Base-by-base conservation (phyloP, 2,797 vertebrate species). In the Sitta carolinensis region DNA sequence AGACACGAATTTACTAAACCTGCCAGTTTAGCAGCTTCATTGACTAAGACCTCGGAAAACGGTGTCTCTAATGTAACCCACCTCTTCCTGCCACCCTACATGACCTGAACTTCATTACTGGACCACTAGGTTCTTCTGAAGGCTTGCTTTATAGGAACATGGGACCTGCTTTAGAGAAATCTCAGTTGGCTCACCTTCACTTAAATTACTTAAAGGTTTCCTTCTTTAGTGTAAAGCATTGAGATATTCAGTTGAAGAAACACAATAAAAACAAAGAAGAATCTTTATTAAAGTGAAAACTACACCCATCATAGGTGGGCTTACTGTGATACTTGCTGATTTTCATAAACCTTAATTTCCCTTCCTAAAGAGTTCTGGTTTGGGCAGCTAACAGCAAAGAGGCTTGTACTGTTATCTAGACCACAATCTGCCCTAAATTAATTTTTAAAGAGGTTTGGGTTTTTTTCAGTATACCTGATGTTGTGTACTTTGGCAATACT, bases 331-430 rank as follows among this genome's bases (percentile, higher is more conserved):
- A 47, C 22, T 57, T 58, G 20, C 36, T 62, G 58, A 23, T 51
- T 93, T 70, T 77, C 34, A 52, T 40, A 80, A 87, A n/a, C 34
- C 34, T 64, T 32, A 4, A 52, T 85, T 93, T 85, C 50, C 34
- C 27, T 92, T 88, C 43, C 38, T 61, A 19, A 50, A 63, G 21
- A 12, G 17, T 74, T 77, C 47, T 75, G 18, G 16, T 55, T 89
- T 87, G 34, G 86, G 22, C 58, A 64, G 27, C 42, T 87, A 80
- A 89, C 64, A 80, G 13, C 32, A 84, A 66, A 1, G 3, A 90
- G 68, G 32, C 4, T 57, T 90, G 10, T 84, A 2, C 13, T 50
- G 23, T 40, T 66, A 84, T 75, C 55, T 29, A 75, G 55, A 64
- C 45, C 51, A 87, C 36, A 51, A 47, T 74, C 73, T 72, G 27